Evolutionary conservation across 35 echinoderm and acorn worm genomes (phyloP).

Genomic region (Stichopus chloronotus): DNA sequence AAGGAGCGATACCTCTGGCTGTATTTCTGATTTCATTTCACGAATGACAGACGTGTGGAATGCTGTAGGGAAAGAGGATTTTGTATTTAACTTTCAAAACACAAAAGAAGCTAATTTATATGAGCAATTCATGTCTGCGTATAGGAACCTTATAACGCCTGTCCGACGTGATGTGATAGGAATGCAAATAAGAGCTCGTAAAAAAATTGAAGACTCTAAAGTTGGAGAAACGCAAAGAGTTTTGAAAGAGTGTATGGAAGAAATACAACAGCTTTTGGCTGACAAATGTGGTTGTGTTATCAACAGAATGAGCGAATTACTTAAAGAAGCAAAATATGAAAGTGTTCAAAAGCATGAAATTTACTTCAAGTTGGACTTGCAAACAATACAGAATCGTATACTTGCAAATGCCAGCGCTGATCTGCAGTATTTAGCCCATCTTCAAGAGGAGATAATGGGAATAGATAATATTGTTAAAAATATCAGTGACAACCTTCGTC

Average conservation of each 20-base stretch:
- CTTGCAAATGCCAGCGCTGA: not conserved
- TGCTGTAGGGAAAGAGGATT: conserved; percentile 20
- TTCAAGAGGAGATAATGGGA: not conserved
- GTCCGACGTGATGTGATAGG: not conserved
- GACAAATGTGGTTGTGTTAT: not conserved
- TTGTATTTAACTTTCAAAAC: conserved; percentile 59
- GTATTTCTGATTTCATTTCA: not conserved
- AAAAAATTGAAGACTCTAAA: not conserved
- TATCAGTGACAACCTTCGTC: not conserved
- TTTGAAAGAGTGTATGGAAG: not conserved
- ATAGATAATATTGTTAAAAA: not conserved
- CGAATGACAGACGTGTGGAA: conserved; percentile 40
- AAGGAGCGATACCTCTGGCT: not conserved
- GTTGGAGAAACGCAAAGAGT: not conserved
- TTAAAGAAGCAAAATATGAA: not conserved
- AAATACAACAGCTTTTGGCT: not conserved
- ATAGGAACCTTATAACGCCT: not conserved
- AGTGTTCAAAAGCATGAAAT: not conserved
- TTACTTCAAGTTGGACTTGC: not conserved
- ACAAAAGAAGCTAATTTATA: not conserved
- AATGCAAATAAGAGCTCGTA: not conserved
- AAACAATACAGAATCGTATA: not conserved
- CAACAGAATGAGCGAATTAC: not conserved
- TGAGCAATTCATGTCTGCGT: not conserved
- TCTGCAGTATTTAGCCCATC: not conserved